A percentile compares a stretch with the other conserved stretches of the same genome.
These are phyloP conservation scores for Eueremaeus valkanovi DNA, from an alignment of 2,888 invertebrate species.

Conservation along the genomic window DNA sequence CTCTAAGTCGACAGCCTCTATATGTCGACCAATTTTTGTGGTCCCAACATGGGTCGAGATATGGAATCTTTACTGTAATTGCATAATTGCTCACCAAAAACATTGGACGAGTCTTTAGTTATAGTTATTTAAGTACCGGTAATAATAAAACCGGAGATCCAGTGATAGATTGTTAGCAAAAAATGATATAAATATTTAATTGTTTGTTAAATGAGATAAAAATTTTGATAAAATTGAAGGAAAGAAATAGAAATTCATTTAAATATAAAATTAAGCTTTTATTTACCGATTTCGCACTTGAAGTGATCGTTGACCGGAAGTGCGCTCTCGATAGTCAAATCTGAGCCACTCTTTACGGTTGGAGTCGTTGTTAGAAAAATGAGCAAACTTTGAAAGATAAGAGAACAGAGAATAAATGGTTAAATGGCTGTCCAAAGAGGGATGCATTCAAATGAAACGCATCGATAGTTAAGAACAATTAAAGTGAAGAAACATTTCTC, in stretches of 20 bases:
- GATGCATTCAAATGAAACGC: not conserved
- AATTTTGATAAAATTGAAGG: not conserved
- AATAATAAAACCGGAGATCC: not conserved
- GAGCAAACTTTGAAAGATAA: slow-evolving; percentile 36
- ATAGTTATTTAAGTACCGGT: not conserved
- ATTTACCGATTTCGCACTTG: slow-evolving; percentile 66
- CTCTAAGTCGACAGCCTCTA: no score
- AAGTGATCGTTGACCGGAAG: slow-evolving; percentile 75
- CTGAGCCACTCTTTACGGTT: slow-evolving; percentile 51
- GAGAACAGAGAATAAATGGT: not conserved
- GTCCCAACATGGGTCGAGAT: no score
- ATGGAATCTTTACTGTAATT: no score
- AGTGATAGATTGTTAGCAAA: not conserved
- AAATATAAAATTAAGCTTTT: no score
- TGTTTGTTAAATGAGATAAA: not conserved
- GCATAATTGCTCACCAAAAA: not conserved
- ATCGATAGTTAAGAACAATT: not conserved
- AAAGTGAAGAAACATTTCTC: not conserved
- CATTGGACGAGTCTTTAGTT: not conserved
- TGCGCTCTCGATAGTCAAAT: slow-evolving; percentile 73
- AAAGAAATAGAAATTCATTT: no score
- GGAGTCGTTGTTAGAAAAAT: slow-evolving; percentile 42
- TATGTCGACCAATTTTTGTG: no score
- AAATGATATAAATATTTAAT: not conserved
- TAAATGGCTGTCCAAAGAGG: not conserved